Evolutionary conservation across 92 coral and sea anemone species (phyloP), one percentile per base, ranked within the genome.

Genomic region (Blastomussa wellsi): DNA sequence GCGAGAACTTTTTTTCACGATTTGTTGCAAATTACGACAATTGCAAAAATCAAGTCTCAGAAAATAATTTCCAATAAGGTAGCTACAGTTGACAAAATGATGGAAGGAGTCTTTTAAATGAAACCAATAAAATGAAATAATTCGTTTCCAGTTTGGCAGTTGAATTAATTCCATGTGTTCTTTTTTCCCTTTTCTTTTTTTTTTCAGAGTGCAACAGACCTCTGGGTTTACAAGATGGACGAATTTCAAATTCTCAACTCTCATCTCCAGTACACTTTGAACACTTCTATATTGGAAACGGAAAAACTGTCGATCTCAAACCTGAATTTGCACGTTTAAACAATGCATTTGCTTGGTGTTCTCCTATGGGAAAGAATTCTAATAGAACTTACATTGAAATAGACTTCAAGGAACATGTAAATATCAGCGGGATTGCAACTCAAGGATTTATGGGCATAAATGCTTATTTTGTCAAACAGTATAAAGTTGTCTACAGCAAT

Each of bases 261-360:
- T 74, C 60, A 24, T 74, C 94, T 28, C 55, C 84, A 17, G 69
- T 86, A 3, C 55, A n/a, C 42, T 59, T 4, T 51, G 38, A 62
- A 15, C 28, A 44, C 76, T 74, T 82, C 26, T 42, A 32, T 33
- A 49, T 85, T 55, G 86, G 83, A 33, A 2, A 35, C 24, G 86
- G 86, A 15, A 82, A 38, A 5, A 52, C 65, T 0, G 59, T 37
- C 22, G 51, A 86, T 38, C 69, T 79, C 68, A 82, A 74, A 75
- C 83, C 94, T 0, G 64, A 82, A 55, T 77, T 72, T 82, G 87
- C 89, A 2, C 86, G 94, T 15, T 60, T 91, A 26, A 86, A 89
- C 62, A 31, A 78, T 67, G 4, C 35, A 0, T 29, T 47, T 12
- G 94, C 94, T 8, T 91, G 94, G 94, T 91, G 94, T 72, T 59